Evolutionary conservation across 2,797 vertebrate genomes (phyloP).

Genomic region (Macroramphosus scolopax): DNA sequence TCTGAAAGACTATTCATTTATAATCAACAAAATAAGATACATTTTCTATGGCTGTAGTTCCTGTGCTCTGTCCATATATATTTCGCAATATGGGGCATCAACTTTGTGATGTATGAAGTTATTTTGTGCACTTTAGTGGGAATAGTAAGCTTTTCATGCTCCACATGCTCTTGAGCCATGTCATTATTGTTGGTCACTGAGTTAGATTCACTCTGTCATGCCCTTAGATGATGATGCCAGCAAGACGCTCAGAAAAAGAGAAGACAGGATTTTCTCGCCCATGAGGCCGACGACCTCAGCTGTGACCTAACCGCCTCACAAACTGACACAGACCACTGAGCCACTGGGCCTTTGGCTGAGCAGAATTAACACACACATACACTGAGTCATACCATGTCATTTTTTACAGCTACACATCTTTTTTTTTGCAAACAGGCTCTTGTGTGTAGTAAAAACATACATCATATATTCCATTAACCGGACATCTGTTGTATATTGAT

Average conservation of each 20-base stretch:
- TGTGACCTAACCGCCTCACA: conserved; percentile 52
- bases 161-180: conserved; percentile 4
- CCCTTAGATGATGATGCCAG: conserved; percentile 19
- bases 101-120: no score
- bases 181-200: conserved; percentile 6
- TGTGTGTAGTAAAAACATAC: conserved; percentile 5
- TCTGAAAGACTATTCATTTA: no score
- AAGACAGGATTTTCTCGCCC: conserved; percentile 38
- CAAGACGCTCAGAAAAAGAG: conserved; percentile 27
- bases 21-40: no score
- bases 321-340: conserved; percentile 48
- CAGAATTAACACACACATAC: no score
- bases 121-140: no score
- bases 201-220: conserved; percentile 6
- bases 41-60: no score
- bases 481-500: conserved; percentile 1
- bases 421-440: no score
- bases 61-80: no score
- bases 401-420: conserved; percentile 6
- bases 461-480: not conserved
- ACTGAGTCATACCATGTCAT: not conserved
- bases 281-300: conserved; percentile 57
- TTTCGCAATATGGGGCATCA: no score
- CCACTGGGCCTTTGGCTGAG: conserved; percentile 18
- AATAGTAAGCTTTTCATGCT: no score